These are phyloP conservation scores for Nylanderia fulva DNA, from an alignment of 1,140 invertebrate species.

Conservation along the genomic window DNA sequence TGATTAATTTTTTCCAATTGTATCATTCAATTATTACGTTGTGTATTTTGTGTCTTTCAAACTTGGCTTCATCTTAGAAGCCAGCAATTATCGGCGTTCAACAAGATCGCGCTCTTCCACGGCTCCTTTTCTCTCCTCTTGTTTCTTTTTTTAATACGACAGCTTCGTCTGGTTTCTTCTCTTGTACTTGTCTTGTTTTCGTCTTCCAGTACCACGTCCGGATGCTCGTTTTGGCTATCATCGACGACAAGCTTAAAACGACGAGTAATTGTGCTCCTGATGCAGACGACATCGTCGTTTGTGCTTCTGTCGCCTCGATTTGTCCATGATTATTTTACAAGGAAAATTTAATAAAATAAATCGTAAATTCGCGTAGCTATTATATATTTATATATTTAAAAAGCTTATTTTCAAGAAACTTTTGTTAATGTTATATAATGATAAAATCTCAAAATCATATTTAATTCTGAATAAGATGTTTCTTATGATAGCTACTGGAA, in stretches of 20 bases:
- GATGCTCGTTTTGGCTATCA: constrained; percentile 25
- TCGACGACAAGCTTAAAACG: constrained; percentile 17
- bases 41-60: neutral
- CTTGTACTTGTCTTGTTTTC: constrained; percentile 19
- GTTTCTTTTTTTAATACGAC: constrained; percentile 4
- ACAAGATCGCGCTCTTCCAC: constrained; percentile 30
- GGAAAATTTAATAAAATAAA: neutral
- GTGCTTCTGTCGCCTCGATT: neutral
- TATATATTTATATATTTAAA: neutral
- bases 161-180: constrained; percentile 14
- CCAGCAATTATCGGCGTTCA: constrained; percentile 16
- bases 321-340: neutral
- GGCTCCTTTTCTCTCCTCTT: neutral
- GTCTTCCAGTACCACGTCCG: neutral
- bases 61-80: neutral
- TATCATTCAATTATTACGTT: neutral
- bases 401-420: neutral
- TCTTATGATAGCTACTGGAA: neutral
- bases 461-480: neutral
- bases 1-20: neutral
- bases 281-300: neutral
- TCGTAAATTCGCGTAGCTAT: neutral
- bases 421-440: neutral
- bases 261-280: constrained; percentile 17
- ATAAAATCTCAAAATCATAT: neutral